These are phyloP conservation scores for Erpobdella octoculata DNA, from an alignment of 2,888 invertebrate species.

Conservation along the genomic window DNA sequence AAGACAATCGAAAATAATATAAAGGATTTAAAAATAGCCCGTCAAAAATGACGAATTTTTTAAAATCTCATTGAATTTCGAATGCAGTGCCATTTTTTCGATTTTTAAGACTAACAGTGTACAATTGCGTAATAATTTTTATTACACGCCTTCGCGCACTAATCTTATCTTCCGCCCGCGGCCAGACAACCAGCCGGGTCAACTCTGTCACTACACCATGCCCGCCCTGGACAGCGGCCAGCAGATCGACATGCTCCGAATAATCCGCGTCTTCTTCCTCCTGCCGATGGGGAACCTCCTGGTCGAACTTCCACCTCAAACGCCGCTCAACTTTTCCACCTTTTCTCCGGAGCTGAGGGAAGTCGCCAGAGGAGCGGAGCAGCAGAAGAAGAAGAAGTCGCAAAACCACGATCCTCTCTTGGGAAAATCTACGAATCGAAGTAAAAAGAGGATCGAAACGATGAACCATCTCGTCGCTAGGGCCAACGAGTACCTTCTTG, in stretches of 20 bases:
- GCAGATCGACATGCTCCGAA: conserved; percentile 36
- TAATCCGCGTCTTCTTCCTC: conserved; percentile 35
- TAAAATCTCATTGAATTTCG: no score
- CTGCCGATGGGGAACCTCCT: conserved; percentile 25
- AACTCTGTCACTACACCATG: conserved; percentile 33
- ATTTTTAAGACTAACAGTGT: no score
- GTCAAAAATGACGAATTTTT: no score
- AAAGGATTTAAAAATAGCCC: no score
- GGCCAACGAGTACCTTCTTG: conserved; percentile 29
- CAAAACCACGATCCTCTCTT: no score
- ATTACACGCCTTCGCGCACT: no score
- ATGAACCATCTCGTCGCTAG: conserved; percentile 33
- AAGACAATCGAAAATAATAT: no score
- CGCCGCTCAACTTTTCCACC: conserved; percentile 35
- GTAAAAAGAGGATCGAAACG: conserved; percentile 31
- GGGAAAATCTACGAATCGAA: background rate
- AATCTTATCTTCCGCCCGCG: no score
- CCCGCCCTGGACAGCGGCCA: conserved; percentile 33
- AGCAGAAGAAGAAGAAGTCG: background rate
- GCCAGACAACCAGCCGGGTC: conserved; percentile 30
- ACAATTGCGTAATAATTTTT: no score
- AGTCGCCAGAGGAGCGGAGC: conserved; percentile 3
- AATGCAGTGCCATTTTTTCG: no score
- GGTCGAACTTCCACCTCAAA: conserved; percentile 11
- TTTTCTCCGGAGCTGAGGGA: conserved; percentile 36